Evolutionary conservation across 2,113 vertebrate genomes (phyloP), one percentile per base, ranked within the genome.

Genomic region (Anhinga rufa): DNA sequence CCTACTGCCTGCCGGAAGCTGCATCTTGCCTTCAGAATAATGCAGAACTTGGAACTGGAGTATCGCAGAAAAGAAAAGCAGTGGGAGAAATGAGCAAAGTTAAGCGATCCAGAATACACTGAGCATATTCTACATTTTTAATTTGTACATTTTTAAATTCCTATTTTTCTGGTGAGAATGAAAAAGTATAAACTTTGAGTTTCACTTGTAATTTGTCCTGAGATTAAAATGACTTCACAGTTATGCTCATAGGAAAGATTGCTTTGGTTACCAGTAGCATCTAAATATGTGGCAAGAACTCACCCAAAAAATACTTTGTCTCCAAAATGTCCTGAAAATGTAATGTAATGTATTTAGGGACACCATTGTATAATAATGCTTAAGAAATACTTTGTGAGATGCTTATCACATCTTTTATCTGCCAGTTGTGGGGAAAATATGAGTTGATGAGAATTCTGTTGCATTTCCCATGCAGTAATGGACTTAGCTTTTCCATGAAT

Each of bases 21-120:
- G 49, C 90, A 5, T 62, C 93, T 44, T 88, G 66, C 91, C 81
- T 98, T 86, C 97, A 96, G 51, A 97, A 83, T 42, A 92, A 81
- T 77, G 64, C 94, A 14, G 98, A 98, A 34, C 86, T 95, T 70
- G 97, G 76, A 61, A 92, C 75, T 8, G 94, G 91, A 57, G 96
- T 97, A 40, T 98, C 98, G 46, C 98, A 99, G 61, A 99, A 99
- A 91, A 99, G 99, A 77, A 99, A 99, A 98, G 98, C 95, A 65
- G 46, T 95, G 29, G 97, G 89, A 54, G 98, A 99, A 65, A 92
- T 61, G 31, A 97, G 96, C 42, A 95, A 72, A 52, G 88, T 98
- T 77, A 99, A 99, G 96, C 97, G 98, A 81, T 98, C 98, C 64
- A 97, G 98, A 86, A 82, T 98, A 71, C 97, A 97, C 78, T 99